These are phyloP conservation scores for Illadopsis cleaveri DNA, from an alignment of 2,113 vertebrate genomes.

Conservation along the genomic window DNA sequence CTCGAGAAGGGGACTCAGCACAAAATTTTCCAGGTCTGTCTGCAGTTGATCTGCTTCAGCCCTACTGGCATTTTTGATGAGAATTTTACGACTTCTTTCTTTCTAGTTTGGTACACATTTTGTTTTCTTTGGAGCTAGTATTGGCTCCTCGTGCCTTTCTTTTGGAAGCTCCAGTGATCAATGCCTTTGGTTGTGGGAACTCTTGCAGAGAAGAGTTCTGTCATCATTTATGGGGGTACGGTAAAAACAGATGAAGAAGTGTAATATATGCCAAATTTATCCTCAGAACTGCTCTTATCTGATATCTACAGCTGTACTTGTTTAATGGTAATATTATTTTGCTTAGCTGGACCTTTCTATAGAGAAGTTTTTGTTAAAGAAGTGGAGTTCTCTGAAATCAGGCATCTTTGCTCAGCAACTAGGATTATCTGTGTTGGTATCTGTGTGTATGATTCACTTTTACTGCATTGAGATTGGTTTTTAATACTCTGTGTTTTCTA, in stretches of 20 bases:
- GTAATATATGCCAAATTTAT: slow-evolving; percentile 29
- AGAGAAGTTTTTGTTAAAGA: background rate
- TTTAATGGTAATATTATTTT: slow-evolving; percentile 58
- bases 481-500: background rate
- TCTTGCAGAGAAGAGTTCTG: slow-evolving; percentile 45
- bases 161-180: slow-evolving; percentile 58
- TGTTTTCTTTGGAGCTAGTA: slow-evolving; percentile 51
- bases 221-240: slow-evolving; percentile 60
- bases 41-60: slow-evolving; percentile 12
- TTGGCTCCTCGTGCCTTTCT: slow-evolving; percentile 37
- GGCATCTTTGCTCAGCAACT: background rate
- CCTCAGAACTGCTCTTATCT: slow-evolving; percentile 48
- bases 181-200: slow-evolving; percentile 60
- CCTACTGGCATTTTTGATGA: slow-evolving; percentile 53
- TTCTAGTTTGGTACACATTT: slow-evolving; percentile 25
- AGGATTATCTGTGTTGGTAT: background rate
- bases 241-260: slow-evolving; percentile 48
- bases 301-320: slow-evolving; percentile 59
- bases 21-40: slow-evolving; percentile 31
- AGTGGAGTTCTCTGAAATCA: background rate
- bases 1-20: background rate
- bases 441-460: background rate
- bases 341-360: slow-evolving; percentile 13
- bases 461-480: background rate
- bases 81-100: slow-evolving; percentile 27